Percentiles rank a stretch among this genome's conserved stretches.
These are phyloP conservation scores for Struthio camelus DNA, from an alignment of 2,113 vertebrate genomes.

Conservation along the genomic window DNA sequence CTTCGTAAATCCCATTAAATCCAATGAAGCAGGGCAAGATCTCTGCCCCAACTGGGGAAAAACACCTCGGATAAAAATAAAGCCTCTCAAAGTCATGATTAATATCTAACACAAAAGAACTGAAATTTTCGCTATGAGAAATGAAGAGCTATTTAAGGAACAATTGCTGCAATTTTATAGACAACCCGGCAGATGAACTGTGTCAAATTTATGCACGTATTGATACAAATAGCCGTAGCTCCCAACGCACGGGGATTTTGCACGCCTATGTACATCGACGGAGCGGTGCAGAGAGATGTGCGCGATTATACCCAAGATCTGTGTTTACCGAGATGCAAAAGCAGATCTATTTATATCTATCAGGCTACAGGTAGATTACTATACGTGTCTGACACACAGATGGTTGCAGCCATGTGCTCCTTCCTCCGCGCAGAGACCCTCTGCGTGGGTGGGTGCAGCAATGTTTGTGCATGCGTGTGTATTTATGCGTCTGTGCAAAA, in stretches of 20 bases:
- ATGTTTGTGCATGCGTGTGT: background rate
- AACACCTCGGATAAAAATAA: background rate
- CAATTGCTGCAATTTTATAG: slow-evolving; percentile 49
- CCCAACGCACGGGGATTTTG: background rate
- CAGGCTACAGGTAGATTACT: background rate
- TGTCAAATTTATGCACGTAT: background rate
- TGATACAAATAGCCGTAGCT: background rate
- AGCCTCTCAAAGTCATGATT: background rate
- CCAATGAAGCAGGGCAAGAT: background rate
- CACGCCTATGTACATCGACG: rapidly evolving
- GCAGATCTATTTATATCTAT: rapidly evolving
- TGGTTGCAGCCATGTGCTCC: background rate
- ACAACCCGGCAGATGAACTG: slow-evolving; percentile 2
- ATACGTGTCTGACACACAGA: background rate
- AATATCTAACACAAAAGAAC: slow-evolving; percentile 24
- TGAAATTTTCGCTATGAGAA: background rate
- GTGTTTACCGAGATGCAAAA: rapidly evolving
- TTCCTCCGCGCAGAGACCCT: rapidly evolving
- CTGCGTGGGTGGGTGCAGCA: rapidly evolving
- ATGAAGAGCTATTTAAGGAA: slow-evolving; percentile 44
- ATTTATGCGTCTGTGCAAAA: background rate
- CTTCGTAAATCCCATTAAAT: background rate
- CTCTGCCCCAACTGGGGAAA: background rate
- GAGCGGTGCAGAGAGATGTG: background rate
- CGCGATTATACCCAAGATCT: rapidly evolving